Conservation (phyloP, 2,113 vertebrate genomes). For the Morone saxatilis region DNA sequence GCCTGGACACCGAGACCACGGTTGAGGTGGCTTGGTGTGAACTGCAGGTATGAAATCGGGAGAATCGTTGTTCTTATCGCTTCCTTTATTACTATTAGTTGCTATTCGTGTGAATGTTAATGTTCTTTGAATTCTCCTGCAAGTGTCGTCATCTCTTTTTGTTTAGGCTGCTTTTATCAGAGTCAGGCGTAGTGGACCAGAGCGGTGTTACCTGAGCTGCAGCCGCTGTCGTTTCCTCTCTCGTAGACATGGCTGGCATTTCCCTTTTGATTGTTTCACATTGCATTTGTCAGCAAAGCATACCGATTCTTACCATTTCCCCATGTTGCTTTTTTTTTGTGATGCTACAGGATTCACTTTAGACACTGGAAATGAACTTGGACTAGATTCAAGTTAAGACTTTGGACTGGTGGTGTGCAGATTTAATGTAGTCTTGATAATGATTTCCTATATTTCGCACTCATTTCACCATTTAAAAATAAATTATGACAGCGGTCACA, state of each 20-base stretch:
- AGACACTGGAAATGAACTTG: background rate
- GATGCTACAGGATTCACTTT: background rate
- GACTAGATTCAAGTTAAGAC: background rate
- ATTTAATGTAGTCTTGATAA: background rate
- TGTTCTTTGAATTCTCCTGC: background rate
- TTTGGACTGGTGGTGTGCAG: background rate
- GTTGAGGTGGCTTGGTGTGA: constrained; percentile 99
- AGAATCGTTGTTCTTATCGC: background rate
- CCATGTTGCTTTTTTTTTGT: constrained; percentile 3
- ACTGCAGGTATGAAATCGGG: constrained; percentile 89
- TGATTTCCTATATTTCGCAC: background rate
- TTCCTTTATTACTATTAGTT: background rate
- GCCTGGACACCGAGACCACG: constrained; percentile 97
- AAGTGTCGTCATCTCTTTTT: background rate
- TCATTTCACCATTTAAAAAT: background rate
- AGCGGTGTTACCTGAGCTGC: constrained; percentile 36
- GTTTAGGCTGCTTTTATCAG: background rate
- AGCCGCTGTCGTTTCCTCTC: constrained; percentile 34
- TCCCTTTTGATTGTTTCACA: constrained; percentile 46
- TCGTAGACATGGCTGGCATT: constrained; percentile 29
- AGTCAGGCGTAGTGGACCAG: background rate
- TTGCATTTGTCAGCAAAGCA: constrained; percentile 19
- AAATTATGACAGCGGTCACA: background rate
- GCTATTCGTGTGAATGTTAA: background rate
- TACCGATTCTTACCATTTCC: constrained; percentile 6